Evolutionary conservation across 2,113 vertebrate genomes (phyloP).

Genomic region (Sander vitreus): DNA sequence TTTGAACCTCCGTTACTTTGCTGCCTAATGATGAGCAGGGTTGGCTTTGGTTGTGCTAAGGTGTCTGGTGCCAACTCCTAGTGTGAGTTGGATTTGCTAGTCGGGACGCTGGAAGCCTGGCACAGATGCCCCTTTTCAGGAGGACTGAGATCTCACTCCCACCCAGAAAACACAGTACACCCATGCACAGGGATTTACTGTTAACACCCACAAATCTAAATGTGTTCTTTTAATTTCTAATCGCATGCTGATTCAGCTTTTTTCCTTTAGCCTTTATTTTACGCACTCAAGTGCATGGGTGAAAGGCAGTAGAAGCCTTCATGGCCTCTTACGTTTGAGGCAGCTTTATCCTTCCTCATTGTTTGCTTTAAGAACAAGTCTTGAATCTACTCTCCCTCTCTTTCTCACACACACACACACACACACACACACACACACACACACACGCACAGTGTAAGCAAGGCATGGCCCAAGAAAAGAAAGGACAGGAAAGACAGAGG

Average conservation of each 20-base stretch:
- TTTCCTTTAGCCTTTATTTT: not conserved
- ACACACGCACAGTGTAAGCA: not conserved
- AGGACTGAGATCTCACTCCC: conserved; percentile 64
- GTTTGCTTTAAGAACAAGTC: conserved; percentile 7
- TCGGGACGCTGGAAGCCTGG: conserved; percentile 56
- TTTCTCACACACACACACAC: not conserved
- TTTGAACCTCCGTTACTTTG: conserved; percentile 56
- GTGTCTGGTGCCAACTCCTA: conserved; percentile 67
- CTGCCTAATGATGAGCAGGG: conserved; percentile 69
- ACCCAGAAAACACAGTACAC: conserved; percentile 35
- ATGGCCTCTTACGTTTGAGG: not conserved
- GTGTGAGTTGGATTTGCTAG: conserved; percentile 62
- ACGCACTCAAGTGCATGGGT: not conserved
- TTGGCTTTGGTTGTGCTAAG: conserved; percentile 55
- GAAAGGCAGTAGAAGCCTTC: not conserved
- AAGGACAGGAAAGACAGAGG: conserved; percentile 62
- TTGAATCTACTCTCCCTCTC: not conserved
- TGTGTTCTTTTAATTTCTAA: not conserved
- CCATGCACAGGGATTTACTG: conserved; percentile 21
- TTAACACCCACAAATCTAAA: not conserved
- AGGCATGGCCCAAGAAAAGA: conserved; percentile 39
- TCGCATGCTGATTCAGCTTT: not conserved
- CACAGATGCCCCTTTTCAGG: conserved; percentile 66
- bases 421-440: not conserved
- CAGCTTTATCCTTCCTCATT: conserved; percentile 10